Evolutionary conservation across 2,888 invertebrate genomes (phyloP), one percentile per base, ranked within the genome.

Genomic region (Zonitis immaculata): DNA sequence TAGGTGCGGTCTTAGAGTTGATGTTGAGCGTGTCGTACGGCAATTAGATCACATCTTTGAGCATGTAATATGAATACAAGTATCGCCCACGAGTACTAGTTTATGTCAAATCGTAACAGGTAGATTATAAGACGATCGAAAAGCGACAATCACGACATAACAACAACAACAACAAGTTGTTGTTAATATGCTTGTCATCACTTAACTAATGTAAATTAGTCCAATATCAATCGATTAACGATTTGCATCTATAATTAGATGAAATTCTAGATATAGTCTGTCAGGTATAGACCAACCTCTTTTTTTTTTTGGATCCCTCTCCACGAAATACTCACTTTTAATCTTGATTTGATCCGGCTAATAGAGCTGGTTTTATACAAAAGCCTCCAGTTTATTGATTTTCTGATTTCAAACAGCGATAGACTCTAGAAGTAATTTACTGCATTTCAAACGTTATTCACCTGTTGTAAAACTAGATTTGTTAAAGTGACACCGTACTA

Each of bases 1-100:
- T n/a, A 47, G 49, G 54, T 46, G 48, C 49, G 42, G 42, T 44
- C 32, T 14, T 18, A 35, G 45, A 47, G 48, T 47, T 44, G 51
- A 48, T 64, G 64, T 65, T 57, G 61, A 66, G 66, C 67, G 65
- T 67, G 67, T 66, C 66, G 61, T 63, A 66, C 62, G 58, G 64
- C 67, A 66, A 66, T 67, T 67, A 67, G 67, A 66, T 67, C 67
- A 67, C 66, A 66, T 66, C 66, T 62, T 56, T 47, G 56, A 47
- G 58, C 61, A 47, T 52, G 52, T 52, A 52, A 52, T 52, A 52
- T 52, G 52, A 65, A 63, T 63, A 61, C 62, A 53, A 64, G 61
- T 58, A 57, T 63, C 66, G 63, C 66, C 66, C 63, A 66, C 66
- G 52, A 51, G 39, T 25, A 25, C 52, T 47, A 47, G 50, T 56